Conservation (phyloP, 2,797 vertebrate genomes). For the Gymnopithys bicolor region DNA sequence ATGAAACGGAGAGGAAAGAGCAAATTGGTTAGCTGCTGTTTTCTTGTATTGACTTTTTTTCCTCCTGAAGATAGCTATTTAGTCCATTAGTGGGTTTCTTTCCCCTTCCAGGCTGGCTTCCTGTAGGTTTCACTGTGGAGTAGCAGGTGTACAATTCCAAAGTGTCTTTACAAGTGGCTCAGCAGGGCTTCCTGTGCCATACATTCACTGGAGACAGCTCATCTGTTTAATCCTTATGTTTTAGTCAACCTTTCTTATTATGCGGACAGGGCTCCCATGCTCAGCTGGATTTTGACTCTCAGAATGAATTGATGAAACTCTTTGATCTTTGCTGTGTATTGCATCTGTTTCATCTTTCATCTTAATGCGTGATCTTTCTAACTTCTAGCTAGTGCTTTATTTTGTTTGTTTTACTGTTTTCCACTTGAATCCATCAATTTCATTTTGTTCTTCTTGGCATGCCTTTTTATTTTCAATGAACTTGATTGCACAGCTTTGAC, state of each 20-base stretch:
- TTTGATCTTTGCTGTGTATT: constrained; percentile 83
- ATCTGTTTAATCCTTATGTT: constrained; percentile 86
- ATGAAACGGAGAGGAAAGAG: constrained; percentile 21
- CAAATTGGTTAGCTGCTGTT: constrained; percentile 47
- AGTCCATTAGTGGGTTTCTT: constrained; percentile 57
- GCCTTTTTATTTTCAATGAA: constrained; percentile 1
- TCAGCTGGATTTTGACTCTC: constrained; percentile 84
- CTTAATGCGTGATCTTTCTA: constrained; percentile 72
- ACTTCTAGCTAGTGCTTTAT: constrained; percentile 30
- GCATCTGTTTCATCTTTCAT: constrained; percentile 82
- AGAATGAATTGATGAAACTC: constrained; percentile 80
- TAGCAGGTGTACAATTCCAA: constrained; percentile 80
- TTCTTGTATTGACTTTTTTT: background rate
- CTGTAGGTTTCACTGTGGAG: constrained; percentile 71
- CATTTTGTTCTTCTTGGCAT: constrained; percentile 52
- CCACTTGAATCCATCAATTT: constrained; percentile 43
- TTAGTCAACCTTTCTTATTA: constrained; percentile 84
- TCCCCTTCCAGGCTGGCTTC: constrained; percentile 61
- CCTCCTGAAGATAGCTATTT: constrained; percentile 61
- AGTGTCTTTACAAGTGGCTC: constrained; percentile 81
- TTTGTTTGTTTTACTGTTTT: constrained; percentile 45
- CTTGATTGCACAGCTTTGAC: constrained; percentile 13
- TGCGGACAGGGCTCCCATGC: constrained; percentile 75
- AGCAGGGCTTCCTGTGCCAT: constrained; percentile 73
- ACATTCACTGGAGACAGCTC: constrained; percentile 80